Conservation (phyloP, 2,113 vertebrate genomes). For the Pagrus major region DNA sequence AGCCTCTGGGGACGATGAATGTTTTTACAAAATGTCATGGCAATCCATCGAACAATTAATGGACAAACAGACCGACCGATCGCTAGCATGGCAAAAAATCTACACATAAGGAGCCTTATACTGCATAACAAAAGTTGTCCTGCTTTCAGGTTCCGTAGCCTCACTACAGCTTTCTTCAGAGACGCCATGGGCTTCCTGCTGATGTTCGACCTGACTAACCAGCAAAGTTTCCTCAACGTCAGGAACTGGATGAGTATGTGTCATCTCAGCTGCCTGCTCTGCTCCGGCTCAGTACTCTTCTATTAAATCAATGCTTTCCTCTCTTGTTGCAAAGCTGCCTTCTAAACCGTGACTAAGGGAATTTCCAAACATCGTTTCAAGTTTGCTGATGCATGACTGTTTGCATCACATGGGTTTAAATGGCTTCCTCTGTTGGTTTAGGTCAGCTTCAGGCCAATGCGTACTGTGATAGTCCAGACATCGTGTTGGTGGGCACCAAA, state of each 20-base stretch:
- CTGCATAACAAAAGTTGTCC: neutral
- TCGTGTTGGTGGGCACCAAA: conserved; percentile 96
- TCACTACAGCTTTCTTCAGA: conserved; percentile 96
- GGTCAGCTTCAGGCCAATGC: conserved; percentile 97
- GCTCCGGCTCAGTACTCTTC: conserved; percentile 14
- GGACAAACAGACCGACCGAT: neutral
- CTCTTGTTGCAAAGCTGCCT: neutral
- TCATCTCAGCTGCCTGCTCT: conserved; percentile 30
- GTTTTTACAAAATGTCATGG: neutral
- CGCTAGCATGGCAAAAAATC: neutral
- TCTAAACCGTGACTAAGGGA: neutral
- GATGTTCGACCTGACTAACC: conserved; percentile 97
- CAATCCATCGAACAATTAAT: neutral
- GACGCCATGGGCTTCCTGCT: conserved; percentile 97
- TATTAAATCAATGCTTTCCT: conserved; percentile 2
- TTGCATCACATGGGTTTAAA: neutral
- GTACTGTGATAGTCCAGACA: conserved; percentile 95
- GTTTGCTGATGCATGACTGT: neutral
- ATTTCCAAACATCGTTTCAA: conserved; percentile 1
- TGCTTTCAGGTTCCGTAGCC: conserved; percentile 87
- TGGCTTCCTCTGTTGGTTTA: conserved; percentile 50
- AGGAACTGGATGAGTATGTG: conserved; percentile 98
- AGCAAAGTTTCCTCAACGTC: conserved; percentile 96
- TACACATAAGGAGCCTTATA: neutral
- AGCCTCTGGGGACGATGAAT: neutral